Evolutionary conservation across 1,140 invertebrate genomes (phyloP).

Genomic region (Megalopta genalis): DNA sequence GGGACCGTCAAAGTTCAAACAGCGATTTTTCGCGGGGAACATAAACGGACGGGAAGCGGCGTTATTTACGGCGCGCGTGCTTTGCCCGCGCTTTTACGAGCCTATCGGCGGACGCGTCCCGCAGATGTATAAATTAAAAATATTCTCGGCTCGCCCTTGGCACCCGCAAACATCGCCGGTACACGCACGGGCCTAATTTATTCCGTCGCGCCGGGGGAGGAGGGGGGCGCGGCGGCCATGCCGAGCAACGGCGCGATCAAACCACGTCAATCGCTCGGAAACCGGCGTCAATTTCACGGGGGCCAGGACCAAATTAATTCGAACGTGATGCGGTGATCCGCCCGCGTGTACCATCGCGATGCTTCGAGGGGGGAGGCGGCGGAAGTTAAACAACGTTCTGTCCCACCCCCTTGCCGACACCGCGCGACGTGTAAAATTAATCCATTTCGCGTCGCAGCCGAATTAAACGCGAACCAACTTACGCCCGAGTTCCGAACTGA

Average conservation of each 20-base stretch:
- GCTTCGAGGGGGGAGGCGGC: too few species aligned
- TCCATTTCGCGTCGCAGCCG: not conserved
- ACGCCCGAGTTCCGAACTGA: not conserved
- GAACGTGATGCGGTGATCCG: not conserved
- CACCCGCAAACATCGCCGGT: too few species aligned
- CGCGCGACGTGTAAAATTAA: not conserved
- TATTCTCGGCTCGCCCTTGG: too few species aligned
- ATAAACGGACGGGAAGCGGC: not conserved
- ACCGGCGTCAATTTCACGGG: not conserved
- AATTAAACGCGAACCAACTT: conserved; percentile 3
- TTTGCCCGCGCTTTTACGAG: not conserved
- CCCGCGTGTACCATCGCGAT: not conserved
- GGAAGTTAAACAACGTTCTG: not conserved
- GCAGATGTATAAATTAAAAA: too few species aligned
- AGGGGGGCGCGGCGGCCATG: too few species aligned
- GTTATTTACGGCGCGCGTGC: not conserved
- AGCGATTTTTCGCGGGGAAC: not conserved
- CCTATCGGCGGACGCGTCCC: too few species aligned
- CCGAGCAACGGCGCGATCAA: too few species aligned
- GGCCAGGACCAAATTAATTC: not conserved
- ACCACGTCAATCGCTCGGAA: too few species aligned
- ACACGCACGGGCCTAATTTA: too few species aligned
- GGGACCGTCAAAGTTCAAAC: conserved; percentile 9
- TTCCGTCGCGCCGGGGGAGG: too few species aligned
- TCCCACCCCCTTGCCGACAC: too few species aligned